Evolutionary conservation across 2,888 invertebrate genomes (phyloP).

Genomic region (Eudasyphora cyanicolor): DNA sequence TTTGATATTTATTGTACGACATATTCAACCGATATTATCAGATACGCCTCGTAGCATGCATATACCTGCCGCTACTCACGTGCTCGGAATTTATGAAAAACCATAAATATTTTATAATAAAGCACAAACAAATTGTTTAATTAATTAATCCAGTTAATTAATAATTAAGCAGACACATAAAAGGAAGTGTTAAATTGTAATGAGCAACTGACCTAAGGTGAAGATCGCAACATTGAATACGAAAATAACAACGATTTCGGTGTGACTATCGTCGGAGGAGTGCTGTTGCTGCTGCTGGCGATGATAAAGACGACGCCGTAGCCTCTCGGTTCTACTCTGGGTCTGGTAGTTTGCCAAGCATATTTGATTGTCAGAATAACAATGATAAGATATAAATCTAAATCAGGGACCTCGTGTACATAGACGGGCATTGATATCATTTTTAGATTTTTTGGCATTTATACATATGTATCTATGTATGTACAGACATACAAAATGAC

Average conservation of each 20-base stretch:
- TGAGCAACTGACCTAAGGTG: constrained; percentile 57
- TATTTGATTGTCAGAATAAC: constrained; percentile 11
- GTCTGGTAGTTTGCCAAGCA: neutral
- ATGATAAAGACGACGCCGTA: too few relatives aligned
- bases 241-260: neutral
- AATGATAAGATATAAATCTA: constrained; percentile 17
- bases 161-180: constrained; percentile 38
- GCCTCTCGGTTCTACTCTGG: neutral
- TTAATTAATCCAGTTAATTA: constrained; percentile 32
- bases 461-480: too few relatives aligned
- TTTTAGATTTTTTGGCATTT: neutral
- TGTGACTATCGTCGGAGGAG: neutral
- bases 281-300: too few relatives aligned
- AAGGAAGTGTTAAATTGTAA: constrained; percentile 41
- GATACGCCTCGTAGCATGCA: neutral
- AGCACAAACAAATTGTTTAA: constrained; percentile 29
- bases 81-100: constrained; percentile 25
- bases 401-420: neutral
- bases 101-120: constrained; percentile 28
- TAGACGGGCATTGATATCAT: neutral
- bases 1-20: too few relatives aligned
- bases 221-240: constrained; percentile 38
- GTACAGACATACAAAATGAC: neutral
- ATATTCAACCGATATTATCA: too few relatives aligned
- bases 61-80: constrained; percentile 6